Evolutionary conservation across 2,888 invertebrate species (phyloP).

Genomic region (Biston stratarius): DNA sequence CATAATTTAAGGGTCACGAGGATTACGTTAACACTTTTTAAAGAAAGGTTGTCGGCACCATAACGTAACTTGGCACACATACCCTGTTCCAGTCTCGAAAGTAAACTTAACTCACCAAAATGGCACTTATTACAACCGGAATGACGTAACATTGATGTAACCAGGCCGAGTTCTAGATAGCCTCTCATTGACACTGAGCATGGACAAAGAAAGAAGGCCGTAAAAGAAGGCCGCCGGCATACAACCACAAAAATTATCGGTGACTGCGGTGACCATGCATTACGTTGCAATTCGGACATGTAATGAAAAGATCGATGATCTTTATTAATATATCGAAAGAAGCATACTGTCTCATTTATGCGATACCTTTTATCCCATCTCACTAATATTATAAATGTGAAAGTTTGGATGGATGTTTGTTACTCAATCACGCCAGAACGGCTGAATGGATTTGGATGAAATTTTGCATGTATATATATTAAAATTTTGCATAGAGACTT

Average conservation of each 20-base stretch:
- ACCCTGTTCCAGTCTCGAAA: constrained; percentile 14
- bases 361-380: too few species aligned
- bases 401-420: too few species aligned
- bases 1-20: constrained; percentile 9
- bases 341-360: too few species aligned
- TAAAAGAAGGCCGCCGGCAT: constrained; percentile 24
- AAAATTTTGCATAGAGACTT: too few species aligned
- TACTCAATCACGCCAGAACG: too few species aligned
- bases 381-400: too few species aligned
- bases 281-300: neutral
- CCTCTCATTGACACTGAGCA: constrained; percentile 32
- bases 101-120: constrained; percentile 19
- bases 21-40: constrained; percentile 8
- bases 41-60: constrained; percentile 21
- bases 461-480: too few species aligned
- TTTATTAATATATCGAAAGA: too few species aligned
- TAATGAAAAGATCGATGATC: too few species aligned
- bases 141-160: constrained; percentile 27
- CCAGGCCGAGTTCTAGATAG: constrained; percentile 29
- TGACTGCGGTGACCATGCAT: constrained; percentile 3
- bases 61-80: constrained; percentile 32
- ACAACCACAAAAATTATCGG: constrained; percentile 10
- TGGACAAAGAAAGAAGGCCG: constrained; percentile 27
- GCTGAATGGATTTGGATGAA: too few species aligned
- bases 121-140: constrained; percentile 7